Base-by-base conservation (phyloP, 2,797 vertebrate species). In the Acanthiza pusilla region DNA sequence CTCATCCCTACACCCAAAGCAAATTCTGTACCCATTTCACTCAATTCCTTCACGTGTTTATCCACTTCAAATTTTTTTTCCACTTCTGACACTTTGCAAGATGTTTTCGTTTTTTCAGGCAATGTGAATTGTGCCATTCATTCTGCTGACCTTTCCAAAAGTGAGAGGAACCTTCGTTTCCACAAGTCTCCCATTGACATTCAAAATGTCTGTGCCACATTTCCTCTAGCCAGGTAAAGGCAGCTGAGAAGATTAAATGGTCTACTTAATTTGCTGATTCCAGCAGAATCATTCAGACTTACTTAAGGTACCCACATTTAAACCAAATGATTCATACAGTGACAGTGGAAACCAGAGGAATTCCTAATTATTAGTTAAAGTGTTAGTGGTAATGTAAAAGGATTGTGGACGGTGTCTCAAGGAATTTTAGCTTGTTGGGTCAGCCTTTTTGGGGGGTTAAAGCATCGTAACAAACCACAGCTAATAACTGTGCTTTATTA, bases 261-360 rank as follows among this genome's bases (percentile, higher is more conserved):
- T 85, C 75, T 66, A 25, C 32, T 79, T 92, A 57, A 91, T 78
- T 73, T 90, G 82, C 94, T 95, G 91, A 93, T 81, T 91, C 91
- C 72, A 89, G 75, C 4, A 7, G 87, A 96, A 96, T 81, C 32
- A 7, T 51, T 89, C 84, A 75, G 71, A 79, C 47, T 68, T 55
- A 47, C 22, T 89, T 58, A 30, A 92, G 87, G 22, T 53, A 53
- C 43, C 62, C 15, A 2, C 55, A 63, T 66, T 91, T 67, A 84
- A 86, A 81, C 26, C 17, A 88, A 77, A 45, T 54, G 3, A 87
- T 87, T 94, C 66, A 76, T 57, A 78, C 34, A 62, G 25, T 23
- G 62, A 72, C 79, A 70, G 42, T 70, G 75, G 71, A 96, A 96
- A 91, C 48, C 79, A 84, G 65, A 91, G 54, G 58, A 94, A 85